Conservation (phyloP, 2,797 vertebrate genomes). For the Craterocephalus amniculus region DNA sequence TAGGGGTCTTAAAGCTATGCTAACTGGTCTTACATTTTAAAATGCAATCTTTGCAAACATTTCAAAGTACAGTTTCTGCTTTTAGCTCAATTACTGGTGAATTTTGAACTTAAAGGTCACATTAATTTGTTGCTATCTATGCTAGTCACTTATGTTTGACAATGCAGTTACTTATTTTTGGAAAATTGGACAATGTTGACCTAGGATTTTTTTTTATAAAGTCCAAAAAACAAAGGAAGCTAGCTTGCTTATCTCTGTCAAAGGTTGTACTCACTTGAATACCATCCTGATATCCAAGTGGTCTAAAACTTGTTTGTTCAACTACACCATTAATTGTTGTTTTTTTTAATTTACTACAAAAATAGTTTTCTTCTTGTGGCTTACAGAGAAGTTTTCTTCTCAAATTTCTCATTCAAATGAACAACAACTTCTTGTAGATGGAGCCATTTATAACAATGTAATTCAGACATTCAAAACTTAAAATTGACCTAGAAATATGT, state of each 20-base stretch:
- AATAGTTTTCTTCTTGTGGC: background rate
- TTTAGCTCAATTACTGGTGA: background rate
- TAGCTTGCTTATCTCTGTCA: background rate
- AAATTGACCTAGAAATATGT: background rate
- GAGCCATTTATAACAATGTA: background rate
- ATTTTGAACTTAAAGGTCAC: background rate
- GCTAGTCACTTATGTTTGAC: background rate
- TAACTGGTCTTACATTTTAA: background rate
- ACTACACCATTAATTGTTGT: background rate
- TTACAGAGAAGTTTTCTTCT: no score
- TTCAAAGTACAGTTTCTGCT: background rate
- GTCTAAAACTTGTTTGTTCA: background rate
- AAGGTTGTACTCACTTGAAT: no score
- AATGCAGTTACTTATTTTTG: background rate
- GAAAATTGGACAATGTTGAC: background rate
- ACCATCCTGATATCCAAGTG: background rate
- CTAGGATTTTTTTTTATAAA: constrained; percentile 10
- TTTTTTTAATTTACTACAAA: background rate
- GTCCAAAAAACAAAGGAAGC: background rate
- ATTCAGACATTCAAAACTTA: constrained; percentile 17
- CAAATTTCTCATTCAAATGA: no score
- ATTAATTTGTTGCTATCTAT: background rate
- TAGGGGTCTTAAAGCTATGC: background rate
- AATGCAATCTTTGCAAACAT: no score
- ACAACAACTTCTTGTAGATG: no score